Evolutionary conservation across 1,140 invertebrate species (phyloP).

Genomic region (Trachymyrmex septentrionalis): DNA sequence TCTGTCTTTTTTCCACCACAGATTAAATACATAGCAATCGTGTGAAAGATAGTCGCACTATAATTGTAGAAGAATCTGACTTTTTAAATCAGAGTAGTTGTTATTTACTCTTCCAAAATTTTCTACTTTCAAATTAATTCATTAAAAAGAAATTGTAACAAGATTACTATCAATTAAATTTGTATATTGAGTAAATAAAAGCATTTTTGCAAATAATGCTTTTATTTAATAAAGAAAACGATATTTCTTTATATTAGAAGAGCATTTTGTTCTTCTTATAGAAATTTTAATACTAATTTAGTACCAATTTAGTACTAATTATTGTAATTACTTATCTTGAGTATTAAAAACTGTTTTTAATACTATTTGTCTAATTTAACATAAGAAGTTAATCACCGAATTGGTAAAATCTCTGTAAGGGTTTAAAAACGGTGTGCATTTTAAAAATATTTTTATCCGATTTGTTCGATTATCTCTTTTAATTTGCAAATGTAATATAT

Average conservation of each 20-base stretch:
- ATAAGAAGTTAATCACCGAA: too few relatives aligned
- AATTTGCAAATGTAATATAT: slow-evolving; percentile 21
- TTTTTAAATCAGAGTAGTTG: slow-evolving; percentile 1
- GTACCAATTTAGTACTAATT: too few relatives aligned
- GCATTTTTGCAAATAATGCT: background rate
- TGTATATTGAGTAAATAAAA: background rate
- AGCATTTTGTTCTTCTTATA: background rate
- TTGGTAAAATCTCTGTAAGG: too few relatives aligned
- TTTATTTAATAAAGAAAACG: background rate
- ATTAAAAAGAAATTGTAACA: background rate
- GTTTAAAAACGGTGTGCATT: too few relatives aligned
- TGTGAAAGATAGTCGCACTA: slow-evolving; percentile 7
- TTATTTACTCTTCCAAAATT: slow-evolving; percentile 35
- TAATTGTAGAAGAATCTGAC: slow-evolving; percentile 47
- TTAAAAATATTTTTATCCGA: too few relatives aligned
- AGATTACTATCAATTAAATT: background rate
- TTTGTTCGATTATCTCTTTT: background rate
- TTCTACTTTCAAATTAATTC: background rate
- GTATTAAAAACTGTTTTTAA: too few relatives aligned
- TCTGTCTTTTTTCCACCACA: slow-evolving; percentile 22
- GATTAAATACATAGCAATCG: slow-evolving; percentile 62
- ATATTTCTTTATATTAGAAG: background rate
- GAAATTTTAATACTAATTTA: too few relatives aligned
- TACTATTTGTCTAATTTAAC: too few relatives aligned
- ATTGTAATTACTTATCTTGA: too few relatives aligned